Evolutionary conservation across 2,888 invertebrate genomes (phyloP).

Genomic region (Lithophane leautieri): DNA sequence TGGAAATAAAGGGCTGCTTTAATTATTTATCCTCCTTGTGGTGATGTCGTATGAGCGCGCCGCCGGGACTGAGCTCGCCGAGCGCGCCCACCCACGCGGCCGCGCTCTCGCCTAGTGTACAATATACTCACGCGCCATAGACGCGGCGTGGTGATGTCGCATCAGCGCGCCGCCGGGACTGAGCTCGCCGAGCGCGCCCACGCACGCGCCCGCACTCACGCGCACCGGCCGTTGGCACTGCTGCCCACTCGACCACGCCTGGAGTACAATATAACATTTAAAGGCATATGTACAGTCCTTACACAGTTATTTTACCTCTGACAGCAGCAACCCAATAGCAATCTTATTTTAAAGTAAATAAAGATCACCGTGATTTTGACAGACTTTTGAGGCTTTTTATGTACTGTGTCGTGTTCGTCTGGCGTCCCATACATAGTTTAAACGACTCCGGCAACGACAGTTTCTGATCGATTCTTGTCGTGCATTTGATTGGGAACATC

Average conservation of each 20-base stretch:
- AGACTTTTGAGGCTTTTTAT: no score
- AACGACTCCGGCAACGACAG: no score
- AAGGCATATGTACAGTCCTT: no score
- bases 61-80: conserved; percentile 97
- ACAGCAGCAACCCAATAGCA: no score
- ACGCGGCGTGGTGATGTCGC: conserved; percentile 96
- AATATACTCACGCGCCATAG: conserved; percentile 69
- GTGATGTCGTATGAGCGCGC: conserved; percentile 96
- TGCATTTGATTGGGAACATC: no score
- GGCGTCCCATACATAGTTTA: no score
- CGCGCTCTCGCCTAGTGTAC: conserved; percentile 91
- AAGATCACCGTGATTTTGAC: no score
- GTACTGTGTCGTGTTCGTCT: no score
- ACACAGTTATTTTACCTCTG: no score
- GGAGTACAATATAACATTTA: conserved; percentile 1
- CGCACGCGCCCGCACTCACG: conserved; percentile 94
- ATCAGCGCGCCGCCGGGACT: conserved; percentile 97
- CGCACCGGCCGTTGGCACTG: conserved; percentile 91
- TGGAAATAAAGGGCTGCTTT: no score
- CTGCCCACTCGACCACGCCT: conserved; percentile 91
- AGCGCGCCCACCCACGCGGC: conserved; percentile 95
- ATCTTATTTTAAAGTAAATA: no score
- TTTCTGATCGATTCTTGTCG: no score
- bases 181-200: conserved; percentile 96
- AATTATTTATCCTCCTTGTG: conserved; percentile 78